A percentile compares a stretch with the other conserved stretches of the same genome.
These are phyloP conservation scores for Oncorhynchus kisutch DNA, from an alignment of 2,113 vertebrate species.

Conservation along the genomic window DNA sequence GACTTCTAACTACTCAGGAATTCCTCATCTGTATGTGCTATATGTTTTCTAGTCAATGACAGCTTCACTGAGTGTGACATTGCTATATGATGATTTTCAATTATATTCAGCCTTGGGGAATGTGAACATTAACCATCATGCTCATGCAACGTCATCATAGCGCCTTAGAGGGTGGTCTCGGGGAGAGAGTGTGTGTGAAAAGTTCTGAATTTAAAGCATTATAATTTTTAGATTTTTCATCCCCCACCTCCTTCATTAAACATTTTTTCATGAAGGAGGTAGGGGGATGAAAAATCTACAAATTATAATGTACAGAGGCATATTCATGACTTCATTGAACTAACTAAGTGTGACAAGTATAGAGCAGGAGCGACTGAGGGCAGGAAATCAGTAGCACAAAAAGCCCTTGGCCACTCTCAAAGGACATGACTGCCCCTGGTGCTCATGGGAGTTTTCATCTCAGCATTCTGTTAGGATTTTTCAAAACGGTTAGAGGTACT, in stretches of 20 bases:
- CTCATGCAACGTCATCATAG: conserved; percentile 55
- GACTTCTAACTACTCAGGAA: conserved; percentile 6
- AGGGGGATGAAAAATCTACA: too few relatives aligned
- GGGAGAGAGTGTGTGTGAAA: conserved; percentile 53
- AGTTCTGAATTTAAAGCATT: conserved; percentile 65
- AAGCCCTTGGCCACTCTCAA: conserved; percentile 55
- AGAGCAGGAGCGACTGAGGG: conserved; percentile 60
- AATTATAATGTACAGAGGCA: conserved; percentile 58
- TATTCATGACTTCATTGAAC: conserved; percentile 70
- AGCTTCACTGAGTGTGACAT: conserved; percentile 59
- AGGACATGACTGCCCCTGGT: conserved; percentile 60
- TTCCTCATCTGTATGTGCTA: conserved; percentile 43
- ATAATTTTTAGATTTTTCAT: conserved; percentile 62
- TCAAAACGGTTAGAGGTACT: conserved; percentile 51
- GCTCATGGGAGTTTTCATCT: conserved; percentile 51
- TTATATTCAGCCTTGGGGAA: conserved; percentile 36
- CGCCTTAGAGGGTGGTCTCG: conserved; percentile 26
- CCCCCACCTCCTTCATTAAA: conserved; percentile 66
- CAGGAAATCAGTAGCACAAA: conserved; percentile 57
- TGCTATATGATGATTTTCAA: conserved; percentile 53
- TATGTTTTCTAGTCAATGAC: conserved; percentile 45
- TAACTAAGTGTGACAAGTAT: conserved; percentile 73
- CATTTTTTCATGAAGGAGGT: too few relatives aligned
- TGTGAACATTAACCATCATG: conserved; percentile 60
- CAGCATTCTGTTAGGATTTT: conserved; percentile 51